These are phyloP conservation scores for Chascanopsetta lugubris DNA, from an alignment of 2,113 vertebrate species.

Conservation along the genomic window DNA sequence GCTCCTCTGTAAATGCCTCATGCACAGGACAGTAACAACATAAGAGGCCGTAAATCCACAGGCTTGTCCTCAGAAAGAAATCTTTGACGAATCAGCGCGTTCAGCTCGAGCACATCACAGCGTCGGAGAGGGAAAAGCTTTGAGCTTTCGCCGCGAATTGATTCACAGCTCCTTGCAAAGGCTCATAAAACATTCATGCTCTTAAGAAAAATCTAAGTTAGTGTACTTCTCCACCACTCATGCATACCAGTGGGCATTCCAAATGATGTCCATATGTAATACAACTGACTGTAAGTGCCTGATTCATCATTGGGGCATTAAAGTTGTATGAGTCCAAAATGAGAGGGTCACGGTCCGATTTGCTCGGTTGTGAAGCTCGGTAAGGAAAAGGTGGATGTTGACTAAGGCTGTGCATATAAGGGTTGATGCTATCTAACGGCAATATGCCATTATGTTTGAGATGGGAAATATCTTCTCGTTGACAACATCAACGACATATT, in stretches of 20 bases:
- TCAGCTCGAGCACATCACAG: slow-evolving; percentile 22
- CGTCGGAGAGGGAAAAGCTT: slow-evolving; percentile 17
- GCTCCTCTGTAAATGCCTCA: slow-evolving; percentile 13
- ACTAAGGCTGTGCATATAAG: neutral
- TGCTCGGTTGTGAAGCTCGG: slow-evolving; percentile 42
- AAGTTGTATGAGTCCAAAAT: slow-evolving; percentile 57
- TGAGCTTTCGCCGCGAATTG: slow-evolving; percentile 33
- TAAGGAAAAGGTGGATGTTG: slow-evolving; percentile 23
- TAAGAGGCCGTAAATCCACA: slow-evolving; percentile 1
- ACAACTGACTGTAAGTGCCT: slow-evolving; percentile 54
- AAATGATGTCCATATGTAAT: slow-evolving; percentile 63
- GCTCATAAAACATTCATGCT: slow-evolving; percentile 47
- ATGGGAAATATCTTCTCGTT: slow-evolving; percentile 16
- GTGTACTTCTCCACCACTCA: slow-evolving; percentile 50
- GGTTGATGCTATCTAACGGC: slow-evolving; percentile 1
- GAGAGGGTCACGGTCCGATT: slow-evolving; percentile 48
- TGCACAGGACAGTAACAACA: slow-evolving; percentile 9
- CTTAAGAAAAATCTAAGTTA: slow-evolving; percentile 48
- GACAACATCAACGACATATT: slow-evolving; percentile 10
- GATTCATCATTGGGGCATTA: slow-evolving; percentile 66
- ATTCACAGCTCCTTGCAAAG: slow-evolving; percentile 29
- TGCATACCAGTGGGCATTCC: slow-evolving; percentile 46
- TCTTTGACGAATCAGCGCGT: slow-evolving; percentile 5
- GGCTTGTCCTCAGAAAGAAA: slow-evolving; percentile 5
- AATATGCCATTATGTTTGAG: slow-evolving; percentile 31